phyloP scores from a whole-genome alignment of 1,140 invertebrate species.

The Hycleus cichorii region DNA sequence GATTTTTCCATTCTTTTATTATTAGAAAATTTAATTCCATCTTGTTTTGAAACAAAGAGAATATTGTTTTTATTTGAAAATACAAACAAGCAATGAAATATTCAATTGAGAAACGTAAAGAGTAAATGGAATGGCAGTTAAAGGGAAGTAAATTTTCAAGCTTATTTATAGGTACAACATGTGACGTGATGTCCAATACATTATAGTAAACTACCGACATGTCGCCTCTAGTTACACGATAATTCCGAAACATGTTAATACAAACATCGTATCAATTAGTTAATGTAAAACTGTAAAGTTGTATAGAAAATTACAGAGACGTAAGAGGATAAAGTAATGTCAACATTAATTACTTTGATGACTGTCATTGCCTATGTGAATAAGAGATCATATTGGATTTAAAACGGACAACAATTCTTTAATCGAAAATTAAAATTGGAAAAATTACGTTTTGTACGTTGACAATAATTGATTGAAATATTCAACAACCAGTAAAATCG shows the following conservation, averaged over 20 bases:
- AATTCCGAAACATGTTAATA: no score
- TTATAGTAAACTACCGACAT: background rate
- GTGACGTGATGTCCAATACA: background rate
- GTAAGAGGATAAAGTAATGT: slow-evolving; percentile 16
- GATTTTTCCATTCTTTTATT: no score
- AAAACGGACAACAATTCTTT: no score
- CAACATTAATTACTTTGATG: slow-evolving; percentile 34
- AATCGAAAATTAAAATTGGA: no score
- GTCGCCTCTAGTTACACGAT: background rate
- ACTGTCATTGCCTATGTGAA: slow-evolving; percentile 18
- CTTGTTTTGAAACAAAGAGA: background rate
- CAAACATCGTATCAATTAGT: background rate
- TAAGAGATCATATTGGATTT: no score
- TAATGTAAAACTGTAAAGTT: slow-evolving; percentile 1
- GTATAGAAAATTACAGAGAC: slow-evolving; percentile 8
- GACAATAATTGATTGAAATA: no score
- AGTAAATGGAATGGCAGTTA: background rate
- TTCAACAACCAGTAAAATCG: no score
- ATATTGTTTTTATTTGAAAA: no score
- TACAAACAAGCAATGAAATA: background rate
- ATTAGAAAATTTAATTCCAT: slow-evolving; percentile 7
- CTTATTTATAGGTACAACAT: background rate
- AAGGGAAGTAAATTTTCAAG: background rate
- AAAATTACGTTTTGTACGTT: no score
- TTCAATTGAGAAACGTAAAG: background rate